A percentile compares a stretch with the other conserved stretches of the same genome.
Evolutionary conservation across 2,888 invertebrate species (phyloP).

Genomic region (Trichacis sp.): DNA sequence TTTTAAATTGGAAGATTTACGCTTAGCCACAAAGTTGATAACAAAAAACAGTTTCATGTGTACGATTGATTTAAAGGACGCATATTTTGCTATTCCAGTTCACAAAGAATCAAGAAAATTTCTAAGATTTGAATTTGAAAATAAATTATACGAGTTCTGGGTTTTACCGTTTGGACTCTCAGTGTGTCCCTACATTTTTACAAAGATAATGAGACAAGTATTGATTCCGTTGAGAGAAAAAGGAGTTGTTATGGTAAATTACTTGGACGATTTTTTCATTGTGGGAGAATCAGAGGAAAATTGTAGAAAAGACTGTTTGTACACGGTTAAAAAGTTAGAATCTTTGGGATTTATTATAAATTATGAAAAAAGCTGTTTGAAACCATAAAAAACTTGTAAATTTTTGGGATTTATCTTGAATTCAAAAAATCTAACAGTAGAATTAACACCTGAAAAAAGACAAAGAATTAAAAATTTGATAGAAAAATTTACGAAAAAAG

Average conservation of each 20-base stretch:
- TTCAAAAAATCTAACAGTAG: constrained; percentile 8
- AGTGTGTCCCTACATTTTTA: constrained; percentile 13
- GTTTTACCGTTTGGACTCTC: constrained; percentile 7
- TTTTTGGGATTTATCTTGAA: constrained; percentile 23
- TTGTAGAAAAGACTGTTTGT: background rate
- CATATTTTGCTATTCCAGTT: background rate
- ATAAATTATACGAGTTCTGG: background rate
- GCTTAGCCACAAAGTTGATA: background rate
- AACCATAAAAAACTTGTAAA: constrained; percentile 11
- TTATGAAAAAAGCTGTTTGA: constrained; percentile 17
- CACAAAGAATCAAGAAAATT: background rate
- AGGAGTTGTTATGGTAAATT: background rate
- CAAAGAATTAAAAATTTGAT: background rate
- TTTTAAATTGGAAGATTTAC: background rate
- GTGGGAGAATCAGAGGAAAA: too few relatives aligned
- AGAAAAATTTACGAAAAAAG: background rate
- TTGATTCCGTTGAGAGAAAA: background rate
- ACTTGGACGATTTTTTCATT: constrained; percentile 6
- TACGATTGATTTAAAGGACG: too few relatives aligned
- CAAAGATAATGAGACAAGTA: constrained; percentile 18
- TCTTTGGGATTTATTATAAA: constrained; percentile 9
- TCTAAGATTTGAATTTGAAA: background rate
- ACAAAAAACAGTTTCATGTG: background rate
- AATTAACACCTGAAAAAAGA: constrained; percentile 3
- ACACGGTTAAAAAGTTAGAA: background rate